A percentile compares a stretch with the other conserved stretches of the same genome.
Evolutionary conservation across 2,888 invertebrate species (phyloP).

Genomic region (Cabera pusaria): DNA sequence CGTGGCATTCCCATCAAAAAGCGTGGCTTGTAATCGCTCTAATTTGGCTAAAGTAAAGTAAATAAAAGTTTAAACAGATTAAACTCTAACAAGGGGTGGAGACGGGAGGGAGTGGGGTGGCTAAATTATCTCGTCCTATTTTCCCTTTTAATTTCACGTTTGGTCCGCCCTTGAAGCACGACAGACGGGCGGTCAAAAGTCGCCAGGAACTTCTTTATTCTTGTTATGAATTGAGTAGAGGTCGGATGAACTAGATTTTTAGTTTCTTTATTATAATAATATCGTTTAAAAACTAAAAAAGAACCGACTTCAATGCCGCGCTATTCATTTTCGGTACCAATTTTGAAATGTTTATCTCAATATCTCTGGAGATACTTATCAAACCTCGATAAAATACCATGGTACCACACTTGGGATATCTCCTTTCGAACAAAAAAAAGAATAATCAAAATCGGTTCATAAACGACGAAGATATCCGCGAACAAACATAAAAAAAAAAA

Average conservation of each 20-base stretch:
- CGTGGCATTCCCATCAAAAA: conserved; percentile 47
- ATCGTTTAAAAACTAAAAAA: too few relatives aligned
- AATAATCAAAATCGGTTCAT: too few relatives aligned
- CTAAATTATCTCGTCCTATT: conserved; percentile 80
- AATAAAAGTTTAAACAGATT: conserved; percentile 81
- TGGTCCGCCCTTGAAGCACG: conserved; percentile 51
- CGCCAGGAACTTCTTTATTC: conserved; percentile 13
- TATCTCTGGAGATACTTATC: too few relatives aligned
- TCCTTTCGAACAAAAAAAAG: too few relatives aligned
- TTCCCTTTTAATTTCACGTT: conserved; percentile 76
- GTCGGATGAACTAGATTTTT: conserved; percentile 7
- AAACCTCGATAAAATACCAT: too few relatives aligned
- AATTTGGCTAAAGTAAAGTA: conserved; percentile 73
- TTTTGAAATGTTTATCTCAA: too few relatives aligned
- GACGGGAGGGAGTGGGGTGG: conserved; percentile 43
- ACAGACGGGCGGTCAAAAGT: conserved; percentile 45
- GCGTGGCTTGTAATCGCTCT: conserved; percentile 64
- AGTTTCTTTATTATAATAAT: too few relatives aligned
- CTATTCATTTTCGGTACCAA: too few relatives aligned
- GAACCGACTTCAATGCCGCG: too few relatives aligned
- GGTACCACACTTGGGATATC: too few relatives aligned
- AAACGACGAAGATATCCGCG: too few relatives aligned
- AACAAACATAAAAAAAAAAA: too few relatives aligned
- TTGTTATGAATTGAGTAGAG: conserved; percentile 16
- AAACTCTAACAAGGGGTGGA: conserved; percentile 68